These are phyloP conservation scores for Hemiscyllium ocellatum DNA, from an alignment of 2,113 vertebrate species.

Conservation along the genomic window DNA sequence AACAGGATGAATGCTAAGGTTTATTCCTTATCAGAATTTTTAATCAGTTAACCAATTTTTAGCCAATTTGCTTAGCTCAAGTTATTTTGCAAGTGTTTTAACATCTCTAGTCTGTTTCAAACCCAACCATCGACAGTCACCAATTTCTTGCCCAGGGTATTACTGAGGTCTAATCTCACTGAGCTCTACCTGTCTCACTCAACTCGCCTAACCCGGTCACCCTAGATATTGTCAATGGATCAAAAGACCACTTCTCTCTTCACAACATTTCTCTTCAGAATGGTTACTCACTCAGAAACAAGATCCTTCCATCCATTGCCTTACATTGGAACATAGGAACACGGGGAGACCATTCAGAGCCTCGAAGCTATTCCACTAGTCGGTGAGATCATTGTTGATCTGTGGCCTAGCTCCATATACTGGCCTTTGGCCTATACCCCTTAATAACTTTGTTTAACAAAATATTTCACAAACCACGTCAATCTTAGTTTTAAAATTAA, in stretches of 20 bases:
- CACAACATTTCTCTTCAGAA: not conserved
- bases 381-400: too few relatives aligned
- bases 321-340: too few relatives aligned
- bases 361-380: too few relatives aligned
- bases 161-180: not conserved
- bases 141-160: not conserved
- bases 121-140: not conserved
- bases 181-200: not conserved
- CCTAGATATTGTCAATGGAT: not conserved
- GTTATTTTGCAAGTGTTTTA: not conserved
- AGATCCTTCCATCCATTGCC: not conserved
- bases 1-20: not conserved
- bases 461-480: too few relatives aligned
- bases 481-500: too few relatives aligned
- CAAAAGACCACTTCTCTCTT: not conserved
- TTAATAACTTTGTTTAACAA: too few relatives aligned
- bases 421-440: too few relatives aligned
- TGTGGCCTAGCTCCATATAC: too few relatives aligned
- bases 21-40: not conserved
- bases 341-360: too few relatives aligned
- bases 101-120: not conserved
- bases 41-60: not conserved
- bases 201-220: not conserved
- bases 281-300: not conserved
- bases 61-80: not conserved